These are phyloP conservation scores for Taurulus bubalis DNA, from an alignment of 2,113 vertebrate species.

Conservation along the genomic window DNA sequence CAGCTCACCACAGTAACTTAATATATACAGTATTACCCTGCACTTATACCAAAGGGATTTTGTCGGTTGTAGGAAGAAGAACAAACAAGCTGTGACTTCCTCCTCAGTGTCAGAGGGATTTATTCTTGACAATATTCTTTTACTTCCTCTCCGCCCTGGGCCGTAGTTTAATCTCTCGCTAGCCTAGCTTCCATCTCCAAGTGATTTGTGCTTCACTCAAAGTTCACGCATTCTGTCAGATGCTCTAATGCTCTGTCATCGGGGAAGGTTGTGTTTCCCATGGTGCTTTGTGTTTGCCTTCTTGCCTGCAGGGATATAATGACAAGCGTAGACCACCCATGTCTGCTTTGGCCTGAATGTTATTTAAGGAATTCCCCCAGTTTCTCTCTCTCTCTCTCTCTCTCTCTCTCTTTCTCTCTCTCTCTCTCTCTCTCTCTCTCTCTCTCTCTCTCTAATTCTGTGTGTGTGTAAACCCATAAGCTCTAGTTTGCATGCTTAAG, in stretches of 20 bases:
- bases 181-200: constrained; percentile 24
- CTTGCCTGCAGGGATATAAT: constrained; percentile 74
- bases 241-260: constrained; percentile 51
- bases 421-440: too few species aligned
- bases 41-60: constrained; percentile 23
- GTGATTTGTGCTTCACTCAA: constrained; percentile 53
- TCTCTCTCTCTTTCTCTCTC: too few species aligned
- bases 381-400: constrained; percentile 23
- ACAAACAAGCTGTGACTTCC: constrained; percentile 54
- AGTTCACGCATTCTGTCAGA: constrained; percentile 54
- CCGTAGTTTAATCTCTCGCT: constrained; percentile 35
- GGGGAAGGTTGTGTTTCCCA: constrained; percentile 67
- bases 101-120: constrained; percentile 44
- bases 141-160: constrained; percentile 21
- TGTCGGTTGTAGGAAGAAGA: constrained; percentile 32
- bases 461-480: constrained; percentile 46
- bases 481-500: constrained; percentile 57
- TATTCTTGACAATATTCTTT: constrained; percentile 34
- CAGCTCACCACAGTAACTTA: constrained; percentile 39
- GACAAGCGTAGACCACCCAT: constrained; percentile 83
- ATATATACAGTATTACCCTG: constrained; percentile 37
- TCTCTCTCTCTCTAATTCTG: too few species aligned
- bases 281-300: constrained; percentile 76
- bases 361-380: constrained; percentile 69
- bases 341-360: constrained; percentile 70